Percentiles rank a stretch among this genome's conserved stretches.
Evolutionary conservation across 2,113 vertebrate genomes (phyloP).

Genomic region (Hemibagrus wyckioides): DNA sequence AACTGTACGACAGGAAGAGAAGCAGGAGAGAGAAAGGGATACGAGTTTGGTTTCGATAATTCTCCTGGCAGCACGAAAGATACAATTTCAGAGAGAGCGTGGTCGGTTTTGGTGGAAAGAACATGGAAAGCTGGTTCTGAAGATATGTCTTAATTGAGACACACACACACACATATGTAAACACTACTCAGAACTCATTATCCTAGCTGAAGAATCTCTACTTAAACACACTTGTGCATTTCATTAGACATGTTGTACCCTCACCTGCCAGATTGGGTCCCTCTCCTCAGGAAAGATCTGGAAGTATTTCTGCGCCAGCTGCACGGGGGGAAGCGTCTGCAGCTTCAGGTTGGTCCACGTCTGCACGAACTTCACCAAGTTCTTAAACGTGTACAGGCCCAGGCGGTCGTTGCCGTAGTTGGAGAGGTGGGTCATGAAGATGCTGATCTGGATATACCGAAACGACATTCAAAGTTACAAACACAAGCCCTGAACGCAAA

Average conservation of each 20-base stretch:
- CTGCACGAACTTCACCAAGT: slow-evolving; percentile 82
- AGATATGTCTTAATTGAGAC: too few species aligned
- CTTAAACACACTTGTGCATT: not conserved
- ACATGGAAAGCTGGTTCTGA: slow-evolving; percentile 36
- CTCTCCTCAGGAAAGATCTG: slow-evolving; percentile 89
- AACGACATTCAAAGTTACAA: not conserved
- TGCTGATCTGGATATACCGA: slow-evolving; percentile 79
- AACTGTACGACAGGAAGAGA: slow-evolving; percentile 12
- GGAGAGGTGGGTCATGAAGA: slow-evolving; percentile 91
- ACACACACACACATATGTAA: too few species aligned
- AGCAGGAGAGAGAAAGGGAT: not conserved
- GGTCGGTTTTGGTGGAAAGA: slow-evolving; percentile 33
- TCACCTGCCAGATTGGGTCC: slow-evolving; percentile 88
- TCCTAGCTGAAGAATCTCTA: not conserved
- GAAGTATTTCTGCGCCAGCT: slow-evolving; percentile 87
- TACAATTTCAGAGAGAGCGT: slow-evolving; percentile 39
- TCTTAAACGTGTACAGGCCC: slow-evolving; percentile 88
- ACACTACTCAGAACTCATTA: not conserved
- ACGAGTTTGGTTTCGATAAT: slow-evolving; percentile 6
- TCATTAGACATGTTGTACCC: not conserved
- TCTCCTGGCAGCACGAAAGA: slow-evolving; percentile 35
- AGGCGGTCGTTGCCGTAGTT: slow-evolving; percentile 89
- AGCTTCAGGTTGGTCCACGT: slow-evolving; percentile 87
- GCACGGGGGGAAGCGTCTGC: slow-evolving; percentile 82
- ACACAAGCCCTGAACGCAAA: not conserved